A percentile compares a stretch with the other conserved stretches of the same genome.
phyloP scores from a whole-genome alignment of 2,888 invertebrate genomes.

The Leuctra nigra region DNA sequence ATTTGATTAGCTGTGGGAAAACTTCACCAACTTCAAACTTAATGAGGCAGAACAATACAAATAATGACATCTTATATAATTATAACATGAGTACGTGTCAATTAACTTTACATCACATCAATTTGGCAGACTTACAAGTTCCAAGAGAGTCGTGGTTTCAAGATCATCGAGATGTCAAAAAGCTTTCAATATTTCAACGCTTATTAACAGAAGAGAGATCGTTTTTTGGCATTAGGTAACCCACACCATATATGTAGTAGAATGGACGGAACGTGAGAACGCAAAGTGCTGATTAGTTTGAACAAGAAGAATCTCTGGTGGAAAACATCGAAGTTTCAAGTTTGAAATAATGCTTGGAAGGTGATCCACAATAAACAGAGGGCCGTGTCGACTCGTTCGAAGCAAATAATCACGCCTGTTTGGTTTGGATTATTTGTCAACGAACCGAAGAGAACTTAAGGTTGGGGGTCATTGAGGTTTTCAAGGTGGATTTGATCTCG shows the following conservation, averaged over 20 bases:
- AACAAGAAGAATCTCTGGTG: too few relatives aligned
- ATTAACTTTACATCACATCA: not conserved
- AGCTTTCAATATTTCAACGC: slow-evolving; percentile 19
- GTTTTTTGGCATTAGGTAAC: not conserved
- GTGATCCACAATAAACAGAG: slow-evolving; percentile 14
- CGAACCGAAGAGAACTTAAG: slow-evolving; percentile 1
- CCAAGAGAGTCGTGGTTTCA: not conserved
- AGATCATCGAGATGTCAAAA: slow-evolving; percentile 17
- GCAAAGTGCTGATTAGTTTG: not conserved
- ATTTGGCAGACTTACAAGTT: not conserved
- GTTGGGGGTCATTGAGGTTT: too few relatives aligned
- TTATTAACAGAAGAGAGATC: not conserved
- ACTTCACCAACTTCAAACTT: not conserved
- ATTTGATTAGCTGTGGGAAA: slow-evolving; percentile 10
- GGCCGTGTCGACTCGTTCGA: not conserved
- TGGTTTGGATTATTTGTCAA: slow-evolving; percentile 22
- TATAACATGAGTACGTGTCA: not conserved
- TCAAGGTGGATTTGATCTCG: too few relatives aligned
- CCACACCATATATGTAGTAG: not conserved
- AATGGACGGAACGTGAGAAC: not conserved
- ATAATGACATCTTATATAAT: not conserved
- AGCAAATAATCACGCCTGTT: slow-evolving; percentile 20
- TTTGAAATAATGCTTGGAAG: not conserved
- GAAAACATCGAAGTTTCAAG: too few relatives aligned
- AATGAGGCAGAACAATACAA: slow-evolving; percentile 6